Evolutionary conservation across 2,888 invertebrate species (phyloP), one percentile per base, ranked within the genome.

Genomic region (Cephonodes hylas): DNA sequence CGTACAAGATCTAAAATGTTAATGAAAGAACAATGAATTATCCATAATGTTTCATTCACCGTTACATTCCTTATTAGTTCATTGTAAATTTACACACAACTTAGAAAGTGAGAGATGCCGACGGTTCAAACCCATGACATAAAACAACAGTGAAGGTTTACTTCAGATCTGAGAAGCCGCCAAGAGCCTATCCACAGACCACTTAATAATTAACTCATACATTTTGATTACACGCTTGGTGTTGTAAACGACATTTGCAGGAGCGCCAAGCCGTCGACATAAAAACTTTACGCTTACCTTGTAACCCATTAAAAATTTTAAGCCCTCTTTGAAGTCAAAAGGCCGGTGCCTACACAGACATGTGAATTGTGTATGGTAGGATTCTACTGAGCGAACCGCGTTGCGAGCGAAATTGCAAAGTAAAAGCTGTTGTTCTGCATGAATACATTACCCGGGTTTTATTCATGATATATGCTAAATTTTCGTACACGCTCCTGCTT

Each of bases 361-460:
- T 18, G 31, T 8, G 31, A 53, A 53, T 31, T 53, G 53, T 53
- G 31, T 53, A 53, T 53, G 31, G 31, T 15, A 13, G 34, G 38
- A 46, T 46, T 38, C 38, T 57, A 38, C 34, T 45, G 34, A 59
- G 13, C 46, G 38, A 34, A 59, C 34, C 34, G 59, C 34, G 59
- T 34, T 48, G 23, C 42, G 61, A 57, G 45, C 34, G 34, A 61
- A 61, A 42, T 57, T 57, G 57, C 61, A 57, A 61, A 61, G 61
- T 61, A 44, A 61, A 61, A 61, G 56, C 61, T 57, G 56, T 61
- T 61, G 61, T 57, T 61, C 44, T 42, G 57, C 61, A 61, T 61
- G 61, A 61, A 58, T 53, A 45, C 61, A 27, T 61, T 38, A 57
- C 45, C 56, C 44, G 56, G 27, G 20, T 56, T 42, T 56, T 61